Evolutionary conservation across 2,797 vertebrate species (phyloP).

Genomic region (Coranthus polyacanthus): DNA sequence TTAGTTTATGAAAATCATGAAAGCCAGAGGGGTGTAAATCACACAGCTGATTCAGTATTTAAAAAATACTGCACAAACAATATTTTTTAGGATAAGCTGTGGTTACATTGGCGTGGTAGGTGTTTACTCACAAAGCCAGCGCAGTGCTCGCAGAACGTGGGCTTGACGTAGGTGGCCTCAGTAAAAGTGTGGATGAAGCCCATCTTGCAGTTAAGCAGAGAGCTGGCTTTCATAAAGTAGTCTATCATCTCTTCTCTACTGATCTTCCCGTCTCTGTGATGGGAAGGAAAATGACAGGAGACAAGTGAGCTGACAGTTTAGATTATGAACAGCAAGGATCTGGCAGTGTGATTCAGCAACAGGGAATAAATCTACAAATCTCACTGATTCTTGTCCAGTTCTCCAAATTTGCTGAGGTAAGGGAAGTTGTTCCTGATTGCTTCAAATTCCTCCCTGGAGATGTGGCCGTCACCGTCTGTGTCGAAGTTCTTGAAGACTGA

Average conservation of each 20-base stretch:
- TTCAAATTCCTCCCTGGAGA: conserved; percentile 92
- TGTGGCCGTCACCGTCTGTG: conserved; percentile 88
- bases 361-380: conserved; percentile 7
- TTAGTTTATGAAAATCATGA: background rate
- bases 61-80: too few species aligned
- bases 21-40: background rate
- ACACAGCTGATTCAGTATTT: too few species aligned
- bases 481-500: conserved; percentile 94
- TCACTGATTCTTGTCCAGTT: conserved; percentile 86
- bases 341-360: background rate
- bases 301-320: background rate
- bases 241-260: conserved; percentile 89
- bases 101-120: background rate
- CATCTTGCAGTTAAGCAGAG: conserved; percentile 91
- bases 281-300: background rate
- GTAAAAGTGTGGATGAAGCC: conserved; percentile 90
- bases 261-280: conserved; percentile 85
- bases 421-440: conserved; percentile 91
- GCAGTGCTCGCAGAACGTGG: conserved; percentile 91
- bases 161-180: conserved; percentile 90
- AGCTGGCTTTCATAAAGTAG: conserved; percentile 92
- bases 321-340: background rate
- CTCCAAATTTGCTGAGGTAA: conserved; percentile 89
- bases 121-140: conserved; percentile 89
- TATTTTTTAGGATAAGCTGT: background rate